These are phyloP conservation scores for Semnopithecus entellus DNA, from an alignment of 2,113 vertebrate species.

Conservation along the genomic window DNA sequence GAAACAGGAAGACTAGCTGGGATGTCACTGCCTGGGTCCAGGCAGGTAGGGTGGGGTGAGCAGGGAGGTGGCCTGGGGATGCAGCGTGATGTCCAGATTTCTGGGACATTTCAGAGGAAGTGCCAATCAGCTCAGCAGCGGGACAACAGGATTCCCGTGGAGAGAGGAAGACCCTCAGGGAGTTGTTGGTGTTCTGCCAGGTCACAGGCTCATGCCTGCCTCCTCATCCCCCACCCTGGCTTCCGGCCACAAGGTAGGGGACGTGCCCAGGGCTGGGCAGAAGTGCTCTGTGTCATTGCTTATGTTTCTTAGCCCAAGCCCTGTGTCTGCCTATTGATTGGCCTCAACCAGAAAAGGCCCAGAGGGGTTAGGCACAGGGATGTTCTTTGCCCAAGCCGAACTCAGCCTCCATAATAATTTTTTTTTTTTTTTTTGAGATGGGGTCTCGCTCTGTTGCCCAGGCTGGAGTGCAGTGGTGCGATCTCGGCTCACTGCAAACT, in stretches of 20 bases:
- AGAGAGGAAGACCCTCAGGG: rapidly evolving
- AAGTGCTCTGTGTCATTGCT: no score
- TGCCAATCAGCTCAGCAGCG: rapidly evolving
- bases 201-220: rapidly evolving
- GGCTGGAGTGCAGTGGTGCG: no score
- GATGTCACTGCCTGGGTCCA: rapidly evolving
- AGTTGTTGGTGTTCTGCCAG: rapidly evolving
- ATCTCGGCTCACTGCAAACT: no score
- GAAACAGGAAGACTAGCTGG: rapidly evolving
- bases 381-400: background rate
- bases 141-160: rapidly evolving
- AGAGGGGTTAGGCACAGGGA: rapidly evolving
- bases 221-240: rapidly evolving
- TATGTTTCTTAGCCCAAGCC: background rate
- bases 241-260: background rate
- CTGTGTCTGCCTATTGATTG: background rate
- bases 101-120: rapidly evolving
- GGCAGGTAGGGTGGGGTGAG: rapidly evolving
- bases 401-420: no score
- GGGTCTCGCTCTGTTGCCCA: no score
- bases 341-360: background rate
- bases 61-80: rapidly evolving
- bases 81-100: rapidly evolving
- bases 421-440: no score
- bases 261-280: rapidly evolving